Percentiles rank a stretch among this genome's conserved stretches.
phyloP scores from a whole-genome alignment of 2,888 invertebrate species.

The Diarsia dahlii region DNA sequence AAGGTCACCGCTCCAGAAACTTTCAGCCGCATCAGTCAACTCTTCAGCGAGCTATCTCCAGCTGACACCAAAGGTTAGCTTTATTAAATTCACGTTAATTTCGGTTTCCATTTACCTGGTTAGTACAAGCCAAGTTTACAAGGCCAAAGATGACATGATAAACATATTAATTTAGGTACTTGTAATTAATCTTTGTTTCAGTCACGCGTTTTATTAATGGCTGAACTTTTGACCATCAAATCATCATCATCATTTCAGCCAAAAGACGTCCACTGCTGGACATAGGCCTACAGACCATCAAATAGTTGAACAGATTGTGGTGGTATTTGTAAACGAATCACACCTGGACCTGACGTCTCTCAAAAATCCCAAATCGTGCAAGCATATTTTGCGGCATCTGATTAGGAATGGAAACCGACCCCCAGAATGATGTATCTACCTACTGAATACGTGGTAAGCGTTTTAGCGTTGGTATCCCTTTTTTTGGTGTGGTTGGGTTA shows the following conservation, averaged over 20 bases:
- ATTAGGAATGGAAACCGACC: too few species aligned
- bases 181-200: not conserved
- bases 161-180: not conserved
- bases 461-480: too few species aligned
- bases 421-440: too few species aligned
- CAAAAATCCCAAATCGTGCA: not conserved
- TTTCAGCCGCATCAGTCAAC: not conserved
- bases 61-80: not conserved
- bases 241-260: too few species aligned
- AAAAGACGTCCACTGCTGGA: too few species aligned
- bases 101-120: not conserved
- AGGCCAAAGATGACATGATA: not conserved
- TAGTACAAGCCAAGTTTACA: not conserved
- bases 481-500: too few species aligned
- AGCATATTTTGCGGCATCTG: not conserved
- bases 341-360: too few species aligned
- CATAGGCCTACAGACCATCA: too few species aligned
- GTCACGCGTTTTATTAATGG: not conserved
- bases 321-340: not conserved
- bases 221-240: not conserved
- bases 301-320: not conserved
- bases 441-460: too few species aligned
- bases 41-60: slow-evolving; percentile 9
- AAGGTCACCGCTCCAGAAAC: not conserved
- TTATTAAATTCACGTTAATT: slow-evolving; percentile 19